Percentiles rank a stretch among this genome's conserved stretches.
Evolutionary conservation across 2,113 vertebrate species (phyloP).

Genomic region (Thalassoma bifasciatum): DNA sequence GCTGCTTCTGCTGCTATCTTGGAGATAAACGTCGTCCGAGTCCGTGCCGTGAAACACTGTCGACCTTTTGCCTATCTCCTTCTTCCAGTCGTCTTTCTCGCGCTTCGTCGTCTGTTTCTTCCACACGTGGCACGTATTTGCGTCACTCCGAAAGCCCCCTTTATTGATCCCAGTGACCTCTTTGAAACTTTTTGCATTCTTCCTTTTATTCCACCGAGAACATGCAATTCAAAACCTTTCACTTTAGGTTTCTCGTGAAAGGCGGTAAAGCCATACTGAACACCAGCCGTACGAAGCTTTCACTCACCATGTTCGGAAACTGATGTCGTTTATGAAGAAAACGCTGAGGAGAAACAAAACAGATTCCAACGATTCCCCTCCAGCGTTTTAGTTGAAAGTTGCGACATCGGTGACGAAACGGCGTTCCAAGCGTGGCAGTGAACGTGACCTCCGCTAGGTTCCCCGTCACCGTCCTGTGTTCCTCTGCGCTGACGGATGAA

Average conservation of each 20-base stretch:
- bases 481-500: conserved; percentile 77
- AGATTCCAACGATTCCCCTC: conserved; percentile 18
- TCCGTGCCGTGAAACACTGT: conserved; percentile 64
- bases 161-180: conserved; percentile 46
- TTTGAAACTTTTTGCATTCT: conserved; percentile 31
- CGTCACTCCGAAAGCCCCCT: conserved; percentile 17
- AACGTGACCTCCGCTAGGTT: conserved; percentile 6
- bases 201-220: conserved; percentile 48
- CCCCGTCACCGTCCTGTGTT: conserved; percentile 11
- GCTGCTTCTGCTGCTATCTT: conserved; percentile 44
- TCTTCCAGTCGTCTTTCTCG: conserved; percentile 64
- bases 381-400: conserved; percentile 5
- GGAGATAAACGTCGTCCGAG: conserved; percentile 23
- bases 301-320: conserved; percentile 22
- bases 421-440: neutral
- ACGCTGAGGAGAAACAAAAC: neutral
- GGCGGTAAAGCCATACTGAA: conserved; percentile 70
- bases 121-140: conserved; percentile 5
- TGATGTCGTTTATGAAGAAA: conserved; percentile 33
- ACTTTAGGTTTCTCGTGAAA: conserved; percentile 21
- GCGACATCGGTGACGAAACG: neutral
- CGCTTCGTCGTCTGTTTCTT: conserved; percentile 53
- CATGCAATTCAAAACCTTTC: conserved; percentile 69
- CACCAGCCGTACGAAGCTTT: conserved; percentile 69
- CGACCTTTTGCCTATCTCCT: conserved; percentile 63